Evolutionary conservation across 2,888 invertebrate genomes (phyloP).

Genomic region (Oxystoma pomonae): DNA sequence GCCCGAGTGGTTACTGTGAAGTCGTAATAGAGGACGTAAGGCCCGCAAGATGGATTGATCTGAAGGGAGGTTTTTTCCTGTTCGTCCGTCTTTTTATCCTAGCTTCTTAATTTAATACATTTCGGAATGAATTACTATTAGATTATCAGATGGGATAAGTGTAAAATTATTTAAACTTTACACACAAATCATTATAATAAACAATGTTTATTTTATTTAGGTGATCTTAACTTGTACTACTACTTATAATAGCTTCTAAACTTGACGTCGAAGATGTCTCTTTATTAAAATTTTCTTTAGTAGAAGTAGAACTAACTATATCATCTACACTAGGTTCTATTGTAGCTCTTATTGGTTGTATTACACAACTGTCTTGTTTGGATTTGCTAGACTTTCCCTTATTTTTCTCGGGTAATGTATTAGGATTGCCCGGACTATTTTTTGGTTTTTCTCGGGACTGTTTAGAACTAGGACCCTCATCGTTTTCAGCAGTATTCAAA

Average conservation of each 20-base stretch:
- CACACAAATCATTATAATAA: too few species aligned
- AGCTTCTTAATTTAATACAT: too few species aligned
- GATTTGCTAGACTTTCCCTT: too few species aligned
- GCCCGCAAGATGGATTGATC: conserved; percentile 86
- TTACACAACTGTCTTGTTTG: too few species aligned
- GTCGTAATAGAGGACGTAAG: conserved; percentile 86
- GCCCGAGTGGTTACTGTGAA: conserved; percentile 89
- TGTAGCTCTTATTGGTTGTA: too few species aligned
- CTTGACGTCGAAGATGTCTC: not conserved
- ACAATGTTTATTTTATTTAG: too few species aligned
- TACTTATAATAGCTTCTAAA: not conserved
- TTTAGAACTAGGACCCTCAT: too few species aligned
- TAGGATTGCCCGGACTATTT: not conserved
- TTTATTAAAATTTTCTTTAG: not conserved
- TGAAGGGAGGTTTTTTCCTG: conserved; percentile 89
- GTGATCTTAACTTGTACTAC: not conserved
- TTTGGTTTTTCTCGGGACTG: not conserved
- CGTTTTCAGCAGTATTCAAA: conserved; percentile 63
- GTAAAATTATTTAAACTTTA: too few species aligned
- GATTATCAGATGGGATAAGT: too few species aligned
- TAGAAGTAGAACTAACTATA: not conserved
- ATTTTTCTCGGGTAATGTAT: too few species aligned
- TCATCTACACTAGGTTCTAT: not conserved
- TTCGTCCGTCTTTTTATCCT: conserved; percentile 89
- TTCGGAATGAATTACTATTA: too few species aligned